phyloP scores from a whole-genome alignment of 2,888 invertebrate genomes.

The Graphium colonna region DNA sequence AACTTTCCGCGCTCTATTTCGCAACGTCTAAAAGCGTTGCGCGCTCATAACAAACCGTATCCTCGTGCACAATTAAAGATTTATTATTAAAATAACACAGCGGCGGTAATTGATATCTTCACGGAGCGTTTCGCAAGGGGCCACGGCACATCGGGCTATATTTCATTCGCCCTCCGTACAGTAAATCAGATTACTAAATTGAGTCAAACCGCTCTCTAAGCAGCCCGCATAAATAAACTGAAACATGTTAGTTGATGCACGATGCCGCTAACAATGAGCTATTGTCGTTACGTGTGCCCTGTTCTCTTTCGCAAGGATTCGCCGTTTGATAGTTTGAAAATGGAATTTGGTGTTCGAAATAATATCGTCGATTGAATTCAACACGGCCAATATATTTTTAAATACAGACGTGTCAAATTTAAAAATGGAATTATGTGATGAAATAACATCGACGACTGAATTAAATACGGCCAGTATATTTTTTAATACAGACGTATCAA shows the following conservation, averaged over 20 bases:
- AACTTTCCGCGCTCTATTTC: neutral
- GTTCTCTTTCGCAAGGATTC: neutral
- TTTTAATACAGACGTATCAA: too few relatives aligned
- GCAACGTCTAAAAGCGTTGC: neutral
- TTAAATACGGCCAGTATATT: too few relatives aligned
- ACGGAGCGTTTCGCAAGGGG: constrained; percentile 30
- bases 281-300: constrained; percentile 2
- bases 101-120: constrained; percentile 27
- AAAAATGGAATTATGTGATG: too few relatives aligned
- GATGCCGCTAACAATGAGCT: constrained; percentile 38
- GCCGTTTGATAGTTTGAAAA: neutral
- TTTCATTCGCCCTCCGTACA: constrained; percentile 40
- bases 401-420: too few relatives aligned
- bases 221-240: constrained; percentile 64
- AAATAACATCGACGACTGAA: too few relatives aligned
- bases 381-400: too few relatives aligned
- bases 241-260: constrained; percentile 65
- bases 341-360: too few relatives aligned
- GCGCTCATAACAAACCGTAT: neutral
- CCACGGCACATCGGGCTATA: constrained; percentile 33
- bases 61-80: constrained; percentile 24
- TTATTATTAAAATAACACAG: constrained; percentile 23
- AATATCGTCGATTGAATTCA: too few relatives aligned
- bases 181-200: constrained; percentile 71
- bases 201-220: constrained; percentile 55